Base-by-base conservation (phyloP, 2,113 vertebrate species). In the Clinocottus analis region DNA sequence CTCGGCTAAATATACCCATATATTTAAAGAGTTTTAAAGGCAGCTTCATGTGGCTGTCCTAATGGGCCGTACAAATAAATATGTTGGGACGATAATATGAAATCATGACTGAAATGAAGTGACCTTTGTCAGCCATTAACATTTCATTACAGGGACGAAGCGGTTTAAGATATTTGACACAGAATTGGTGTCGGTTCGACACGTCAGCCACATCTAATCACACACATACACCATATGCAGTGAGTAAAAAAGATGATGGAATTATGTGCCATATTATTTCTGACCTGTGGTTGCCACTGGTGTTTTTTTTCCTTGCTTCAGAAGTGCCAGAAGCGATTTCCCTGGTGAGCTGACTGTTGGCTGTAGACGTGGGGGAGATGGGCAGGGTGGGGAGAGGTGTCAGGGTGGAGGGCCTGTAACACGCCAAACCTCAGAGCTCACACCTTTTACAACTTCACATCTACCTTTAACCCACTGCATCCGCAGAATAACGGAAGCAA, bases 351-450 rank as follows among this genome's bases (percentile, higher is more conserved):
- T 68, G 14, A 55, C 59, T 35, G 7, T 25, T 33, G 21, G 37
- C 35, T 27, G 63, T 23, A 23, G 29, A 41, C 0, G 16, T 33
- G 73, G 56, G 67, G 29, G 29, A 62, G 84, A 73, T 47, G 63
- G 79, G 47, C 49, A 78, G 88, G 85, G 83, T 19, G 79, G 72
- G 41, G 77, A 69, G 75, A 87, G 62, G 88, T 89, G 87, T 91
- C 49, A 89, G 90, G 87, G 87, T 74, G 85, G 89, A 85, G 78
- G 47, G 27, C 67, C 65, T 31, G 2, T 41, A 45, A 65, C 41
- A n/a, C 29, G 31, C 3, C 45, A 72, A 85, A 90, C 85, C 85
- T 83, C 83, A 86, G 47, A 77, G 56, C 14, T 79, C 70, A 84
- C 56, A 27, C 61, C 82, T 81, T n/a, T 83, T 13, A 39, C 72